A percentile compares a stretch with the other conserved stretches of the same genome.
These are phyloP conservation scores for Hydractinia symbiolongicarpus DNA, from an alignment of 30 jellyfish, hydroid and myxozoan genomes.

Conservation along the genomic window DNA sequence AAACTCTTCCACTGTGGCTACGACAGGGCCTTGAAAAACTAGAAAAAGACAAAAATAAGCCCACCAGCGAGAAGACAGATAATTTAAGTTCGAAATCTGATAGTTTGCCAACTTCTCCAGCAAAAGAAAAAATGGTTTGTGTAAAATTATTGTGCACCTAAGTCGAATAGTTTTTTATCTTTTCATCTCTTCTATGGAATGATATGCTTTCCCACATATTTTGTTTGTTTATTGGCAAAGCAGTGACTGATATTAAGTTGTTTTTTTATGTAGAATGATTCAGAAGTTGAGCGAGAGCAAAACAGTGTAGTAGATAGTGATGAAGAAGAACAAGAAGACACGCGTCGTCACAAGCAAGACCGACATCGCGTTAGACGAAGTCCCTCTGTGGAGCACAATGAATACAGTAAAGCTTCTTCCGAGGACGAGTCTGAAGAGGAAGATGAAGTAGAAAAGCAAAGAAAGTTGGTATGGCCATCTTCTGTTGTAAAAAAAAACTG, in stretches of 20 bases:
- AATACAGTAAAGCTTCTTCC: not conserved
- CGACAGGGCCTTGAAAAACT: conserved; percentile 63
- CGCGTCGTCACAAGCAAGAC: not conserved
- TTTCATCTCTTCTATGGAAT: too few relatives aligned
- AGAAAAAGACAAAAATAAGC: conserved; percentile 59
- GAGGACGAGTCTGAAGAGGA: conserved; percentile 41
- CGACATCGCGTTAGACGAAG: too few relatives aligned
- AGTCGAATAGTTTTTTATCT: too few relatives aligned
- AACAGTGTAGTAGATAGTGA: not conserved
- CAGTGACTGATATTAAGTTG: not conserved
- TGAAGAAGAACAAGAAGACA: not conserved
- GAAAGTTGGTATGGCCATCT: not conserved
- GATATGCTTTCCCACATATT: not conserved
- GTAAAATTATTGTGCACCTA: too few relatives aligned
- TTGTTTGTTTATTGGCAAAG: not conserved
- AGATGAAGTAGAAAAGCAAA: conserved; percentile 32
- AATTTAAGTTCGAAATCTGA: not conserved
- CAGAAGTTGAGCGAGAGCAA: conserved; percentile 43
- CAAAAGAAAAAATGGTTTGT: conserved; percentile 16
- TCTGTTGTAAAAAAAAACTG: not conserved
- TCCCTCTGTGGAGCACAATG: too few relatives aligned
- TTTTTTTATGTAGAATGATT: conserved; percentile 21
- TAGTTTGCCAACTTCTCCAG: conserved; percentile 27
- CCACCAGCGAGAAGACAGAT: conserved; percentile 30
- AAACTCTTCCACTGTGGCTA: conserved; percentile 79